phyloP scores from a whole-genome alignment of 1,140 invertebrate species.

The Marisa cornuarietis region DNA sequence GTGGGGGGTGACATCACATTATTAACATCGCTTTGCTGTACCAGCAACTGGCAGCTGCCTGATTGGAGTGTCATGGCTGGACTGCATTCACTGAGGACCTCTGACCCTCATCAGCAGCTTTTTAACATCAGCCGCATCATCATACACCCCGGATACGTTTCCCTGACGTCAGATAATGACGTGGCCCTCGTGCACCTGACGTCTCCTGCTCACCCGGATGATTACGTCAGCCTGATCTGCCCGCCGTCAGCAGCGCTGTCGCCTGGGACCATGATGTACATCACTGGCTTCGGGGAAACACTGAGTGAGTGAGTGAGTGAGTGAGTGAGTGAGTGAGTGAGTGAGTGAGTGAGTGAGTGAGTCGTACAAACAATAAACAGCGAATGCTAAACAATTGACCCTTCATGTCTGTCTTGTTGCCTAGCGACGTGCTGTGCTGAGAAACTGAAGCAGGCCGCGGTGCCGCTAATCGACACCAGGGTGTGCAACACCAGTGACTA shows the following conservation, averaged over 20 bases:
- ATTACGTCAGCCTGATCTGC: constrained; percentile 24
- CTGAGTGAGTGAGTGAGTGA: constrained; percentile 75
- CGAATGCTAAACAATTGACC: no score
- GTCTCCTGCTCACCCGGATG: constrained; percentile 4
- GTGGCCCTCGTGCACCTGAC: constrained; percentile 29
- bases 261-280: constrained; percentile 39
- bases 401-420: not conserved
- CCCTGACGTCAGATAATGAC: constrained; percentile 45
- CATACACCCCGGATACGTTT: constrained; percentile 46
- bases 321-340: constrained; percentile 76
- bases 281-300: constrained; percentile 58
- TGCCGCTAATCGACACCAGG: constrained; percentile 68
- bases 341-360: not conserved
- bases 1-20: no score
- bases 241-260: constrained; percentile 54
- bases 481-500: constrained; percentile 41
- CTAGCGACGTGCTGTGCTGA: constrained; percentile 51
- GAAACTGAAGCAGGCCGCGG: constrained; percentile 57
- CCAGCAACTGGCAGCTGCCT: constrained; percentile 24
- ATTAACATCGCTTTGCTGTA: not conserved
- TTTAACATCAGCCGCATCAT: constrained; percentile 34
- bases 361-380: not conserved
- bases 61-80: constrained; percentile 66
- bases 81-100: constrained; percentile 66
- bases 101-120: constrained; percentile 37